Evolutionary conservation across 2,888 invertebrate species (phyloP).

Genomic region (Noctua comes): DNA sequence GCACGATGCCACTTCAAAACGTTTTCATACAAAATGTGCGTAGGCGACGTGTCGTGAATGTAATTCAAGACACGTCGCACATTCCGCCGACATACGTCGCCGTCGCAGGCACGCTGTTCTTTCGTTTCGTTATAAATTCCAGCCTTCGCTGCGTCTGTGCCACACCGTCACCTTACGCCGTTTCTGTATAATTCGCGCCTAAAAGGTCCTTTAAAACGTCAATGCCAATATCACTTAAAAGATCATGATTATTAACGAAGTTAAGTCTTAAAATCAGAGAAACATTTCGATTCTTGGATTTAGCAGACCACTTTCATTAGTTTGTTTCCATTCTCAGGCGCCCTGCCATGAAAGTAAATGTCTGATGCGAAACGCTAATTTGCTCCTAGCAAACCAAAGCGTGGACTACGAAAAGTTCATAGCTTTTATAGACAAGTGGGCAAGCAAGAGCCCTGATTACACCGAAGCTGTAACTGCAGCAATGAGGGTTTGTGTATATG

Average conservation of each 20-base stretch:
- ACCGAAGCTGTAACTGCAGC: conserved; percentile 68
- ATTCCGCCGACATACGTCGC: too few relatives aligned
- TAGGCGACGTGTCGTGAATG: too few relatives aligned
- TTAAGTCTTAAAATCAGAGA: neutral
- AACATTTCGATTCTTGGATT: neutral
- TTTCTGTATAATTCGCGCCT: too few relatives aligned
- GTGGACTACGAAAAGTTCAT: conserved; percentile 72
- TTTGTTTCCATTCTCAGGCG: conserved; percentile 1
- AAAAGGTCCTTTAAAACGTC: too few relatives aligned
- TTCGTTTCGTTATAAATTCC: too few relatives aligned
- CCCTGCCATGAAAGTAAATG: conserved; percentile 67
- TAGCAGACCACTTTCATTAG: neutral
- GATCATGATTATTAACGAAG: neutral
- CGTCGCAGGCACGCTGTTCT: too few relatives aligned
- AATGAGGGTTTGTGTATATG: conserved; percentile 72
- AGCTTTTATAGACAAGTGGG: conserved; percentile 72
- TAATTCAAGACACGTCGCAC: too few relatives aligned
- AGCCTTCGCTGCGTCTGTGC: too few relatives aligned
- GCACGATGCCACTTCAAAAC: too few relatives aligned
- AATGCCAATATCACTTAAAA: neutral
- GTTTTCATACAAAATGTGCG: too few relatives aligned
- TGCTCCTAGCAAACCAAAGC: conserved; percentile 71
- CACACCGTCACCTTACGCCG: too few relatives aligned
- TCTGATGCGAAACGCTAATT: conserved; percentile 74
- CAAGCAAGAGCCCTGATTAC: conserved; percentile 70